phyloP scores from a whole-genome alignment of 2,888 invertebrate genomes.

The Dicyrtomina minuta region DNA sequence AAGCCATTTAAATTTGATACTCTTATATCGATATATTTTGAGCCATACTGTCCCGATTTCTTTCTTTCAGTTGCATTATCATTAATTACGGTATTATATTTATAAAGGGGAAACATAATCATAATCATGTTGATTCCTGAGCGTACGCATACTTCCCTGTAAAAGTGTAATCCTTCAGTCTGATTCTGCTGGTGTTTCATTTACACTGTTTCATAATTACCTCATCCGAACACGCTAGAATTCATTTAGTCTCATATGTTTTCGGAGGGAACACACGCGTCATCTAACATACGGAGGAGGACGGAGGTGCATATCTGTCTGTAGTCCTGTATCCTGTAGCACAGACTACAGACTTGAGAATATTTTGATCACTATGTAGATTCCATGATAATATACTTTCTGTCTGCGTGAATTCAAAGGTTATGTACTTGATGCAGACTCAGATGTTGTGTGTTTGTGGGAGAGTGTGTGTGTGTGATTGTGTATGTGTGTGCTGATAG shows the following conservation, averaged over 20 bases:
- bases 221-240: slow-evolving; percentile 26
- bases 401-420: slow-evolving; percentile 17
- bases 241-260: slow-evolving; percentile 18
- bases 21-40: neutral
- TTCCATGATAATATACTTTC: slow-evolving; percentile 8
- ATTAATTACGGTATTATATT: slow-evolving; percentile 14
- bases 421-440: neutral
- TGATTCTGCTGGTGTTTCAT: slow-evolving; percentile 7
- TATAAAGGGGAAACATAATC: slow-evolving; percentile 6
- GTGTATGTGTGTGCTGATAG: slow-evolving; percentile 27
- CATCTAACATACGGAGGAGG: neutral
- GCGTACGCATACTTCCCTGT: neutral
- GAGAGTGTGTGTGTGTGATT: neutral
- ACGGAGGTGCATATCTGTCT: neutral
- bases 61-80: neutral
- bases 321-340: neutral
- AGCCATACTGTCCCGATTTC: neutral
- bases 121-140: slow-evolving; percentile 7
- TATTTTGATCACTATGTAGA: slow-evolving; percentile 22
- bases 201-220: slow-evolving; percentile 22
- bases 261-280: no score
- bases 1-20: slow-evolving; percentile 32
- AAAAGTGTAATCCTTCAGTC: neutral
- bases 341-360: slow-evolving; percentile 3
- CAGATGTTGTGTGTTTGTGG: neutral